phyloP scores from a whole-genome alignment of 2,888 invertebrate species.

The Sinopyrophorus schimmeli region DNA sequence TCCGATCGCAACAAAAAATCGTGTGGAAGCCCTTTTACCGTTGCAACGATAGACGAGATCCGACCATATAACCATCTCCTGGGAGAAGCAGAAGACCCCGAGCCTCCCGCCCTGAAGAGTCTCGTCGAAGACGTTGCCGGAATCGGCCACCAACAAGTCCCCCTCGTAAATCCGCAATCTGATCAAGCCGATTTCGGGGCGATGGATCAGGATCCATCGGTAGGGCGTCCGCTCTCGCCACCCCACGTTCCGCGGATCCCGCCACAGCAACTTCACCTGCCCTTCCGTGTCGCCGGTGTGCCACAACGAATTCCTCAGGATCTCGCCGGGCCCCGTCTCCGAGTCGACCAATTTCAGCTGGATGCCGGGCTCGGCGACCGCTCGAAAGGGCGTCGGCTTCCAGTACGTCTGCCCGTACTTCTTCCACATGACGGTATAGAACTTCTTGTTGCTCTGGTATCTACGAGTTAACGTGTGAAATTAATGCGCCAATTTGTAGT shows the following conservation, averaged over 20 bases:
- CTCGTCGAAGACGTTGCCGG: slow-evolving; percentile 88
- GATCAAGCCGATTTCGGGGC: slow-evolving; percentile 89
- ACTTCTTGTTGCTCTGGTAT: slow-evolving; percentile 88
- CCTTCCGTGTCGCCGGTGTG: slow-evolving; percentile 88
- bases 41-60: slow-evolving; percentile 91
- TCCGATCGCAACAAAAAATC: no score
- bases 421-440: slow-evolving; percentile 98
- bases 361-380: slow-evolving; percentile 92
- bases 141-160: slow-evolving; percentile 80
- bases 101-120: slow-evolving; percentile 91
- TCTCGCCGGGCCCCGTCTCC: slow-evolving; percentile 87
- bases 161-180: slow-evolving; percentile 88
- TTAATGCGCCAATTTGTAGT: not conserved
- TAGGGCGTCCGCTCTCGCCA: slow-evolving; percentile 94
- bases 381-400: slow-evolving; percentile 87
- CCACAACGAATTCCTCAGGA: slow-evolving; percentile 91
- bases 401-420: slow-evolving; percentile 92
- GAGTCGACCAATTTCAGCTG: slow-evolving; percentile 92
- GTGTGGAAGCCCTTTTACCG: no score
- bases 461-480: slow-evolving; percentile 54
- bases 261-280: slow-evolving; percentile 88
- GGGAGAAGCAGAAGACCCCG: slow-evolving; percentile 96
- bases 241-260: slow-evolving; percentile 87
- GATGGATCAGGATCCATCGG: slow-evolving; percentile 89
- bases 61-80: slow-evolving; percentile 97